A percentile compares a stretch with the other conserved stretches of the same genome.
Conservation (phyloP, 2,888 invertebrate genomes). For the Campopleginae sp. region DNA sequence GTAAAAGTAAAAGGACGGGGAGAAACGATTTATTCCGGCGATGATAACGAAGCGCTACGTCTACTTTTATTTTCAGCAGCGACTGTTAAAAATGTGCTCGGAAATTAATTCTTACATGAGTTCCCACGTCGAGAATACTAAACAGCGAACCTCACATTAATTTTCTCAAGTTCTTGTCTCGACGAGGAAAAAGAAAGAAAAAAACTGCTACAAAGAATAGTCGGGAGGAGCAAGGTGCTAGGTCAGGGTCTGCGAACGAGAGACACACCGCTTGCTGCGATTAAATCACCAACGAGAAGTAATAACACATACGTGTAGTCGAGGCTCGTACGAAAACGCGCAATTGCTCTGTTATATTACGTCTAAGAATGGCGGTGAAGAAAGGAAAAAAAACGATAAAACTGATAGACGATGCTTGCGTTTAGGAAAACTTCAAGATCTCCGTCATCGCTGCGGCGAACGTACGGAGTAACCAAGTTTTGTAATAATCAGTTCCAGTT, state of each 20-base stretch:
- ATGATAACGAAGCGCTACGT: conserved; percentile 1
- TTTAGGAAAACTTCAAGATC: not conserved
- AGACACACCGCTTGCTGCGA: conserved; percentile 56
- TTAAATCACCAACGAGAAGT: conserved; percentile 64
- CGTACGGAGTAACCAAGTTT: not conserved
- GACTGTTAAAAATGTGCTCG: conserved; percentile 1
- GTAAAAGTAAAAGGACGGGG: not conserved
- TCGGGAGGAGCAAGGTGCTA: conserved; percentile 63
- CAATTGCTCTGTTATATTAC: conserved; percentile 52
- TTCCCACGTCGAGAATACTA: conserved; percentile 59
- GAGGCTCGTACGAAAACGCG: conserved; percentile 62
- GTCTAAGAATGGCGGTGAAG: not conserved
- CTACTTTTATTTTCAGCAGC: not conserved
- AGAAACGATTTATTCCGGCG: not conserved
- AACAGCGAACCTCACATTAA: conserved; percentile 43
- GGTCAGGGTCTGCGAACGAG: conserved; percentile 66
- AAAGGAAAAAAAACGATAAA: not conserved
- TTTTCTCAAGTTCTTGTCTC: conserved; percentile 31
- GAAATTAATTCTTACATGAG: conserved; percentile 47
- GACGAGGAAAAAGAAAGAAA: conserved; percentile 8
- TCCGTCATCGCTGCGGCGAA: not conserved
- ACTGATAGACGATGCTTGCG: not conserved
- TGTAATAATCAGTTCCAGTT: not conserved
- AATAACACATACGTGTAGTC: conserved; percentile 43
- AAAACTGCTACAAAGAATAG: conserved; percentile 33